Conservation (phyloP, 2,113 vertebrate species). For the Dipodomys ordii region DNA sequence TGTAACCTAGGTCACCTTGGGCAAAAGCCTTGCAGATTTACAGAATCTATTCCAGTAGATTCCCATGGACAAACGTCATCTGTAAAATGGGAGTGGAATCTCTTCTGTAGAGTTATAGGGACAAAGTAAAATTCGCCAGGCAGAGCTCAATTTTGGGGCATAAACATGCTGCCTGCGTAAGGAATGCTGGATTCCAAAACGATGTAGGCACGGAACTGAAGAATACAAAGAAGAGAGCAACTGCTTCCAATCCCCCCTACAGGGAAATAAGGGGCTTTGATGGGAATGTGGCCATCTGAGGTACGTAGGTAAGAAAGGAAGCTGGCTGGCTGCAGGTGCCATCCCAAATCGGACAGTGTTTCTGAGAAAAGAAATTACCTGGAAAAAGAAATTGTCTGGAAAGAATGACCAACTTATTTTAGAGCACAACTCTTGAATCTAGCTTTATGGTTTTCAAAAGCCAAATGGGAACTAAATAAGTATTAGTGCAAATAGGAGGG, state of each 20-base stretch:
- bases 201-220: not conserved
- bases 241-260: not conserved
- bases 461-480: not conserved
- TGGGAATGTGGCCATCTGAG: accelerated
- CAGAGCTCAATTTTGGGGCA: not conserved
- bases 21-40: not conserved
- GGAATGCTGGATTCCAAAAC: not conserved
- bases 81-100: not conserved
- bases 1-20: not conserved
- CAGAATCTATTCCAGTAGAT: too few relatives aligned
- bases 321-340: not conserved
- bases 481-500: not conserved
- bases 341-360: not conserved
- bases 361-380: not conserved
- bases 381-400: too few relatives aligned
- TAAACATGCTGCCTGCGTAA: not conserved
- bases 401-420: constrained; percentile 1
- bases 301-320: not conserved
- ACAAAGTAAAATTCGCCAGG: not conserved
- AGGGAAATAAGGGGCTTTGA: accelerated
- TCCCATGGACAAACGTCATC: not conserved
- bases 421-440: constrained; percentile 16
- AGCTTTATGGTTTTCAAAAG: constrained; percentile 6
- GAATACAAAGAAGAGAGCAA: not conserved
- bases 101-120: not conserved